Conservation (phyloP, 2,113 vertebrate species). For the Eurystomus gularis region DNA sequence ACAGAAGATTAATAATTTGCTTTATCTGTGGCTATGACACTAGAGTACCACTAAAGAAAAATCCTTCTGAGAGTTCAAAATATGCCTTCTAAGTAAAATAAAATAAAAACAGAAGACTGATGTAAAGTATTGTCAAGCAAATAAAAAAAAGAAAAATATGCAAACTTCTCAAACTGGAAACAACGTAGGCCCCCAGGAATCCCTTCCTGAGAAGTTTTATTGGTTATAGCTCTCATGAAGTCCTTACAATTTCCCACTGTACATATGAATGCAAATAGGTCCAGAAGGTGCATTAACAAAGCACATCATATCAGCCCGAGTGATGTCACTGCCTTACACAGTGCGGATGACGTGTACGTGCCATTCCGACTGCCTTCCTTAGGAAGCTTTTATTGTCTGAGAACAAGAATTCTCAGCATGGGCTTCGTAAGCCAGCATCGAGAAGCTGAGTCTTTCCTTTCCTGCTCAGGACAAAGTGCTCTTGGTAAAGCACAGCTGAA, state of each 20-base stretch:
- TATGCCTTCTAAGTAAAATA: neutral
- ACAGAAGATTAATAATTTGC: neutral
- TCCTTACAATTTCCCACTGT: constrained; percentile 15
- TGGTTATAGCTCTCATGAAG: constrained; percentile 16
- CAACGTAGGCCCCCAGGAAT: neutral
- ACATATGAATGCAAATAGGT: constrained; percentile 26
- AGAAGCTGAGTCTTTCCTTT: neutral
- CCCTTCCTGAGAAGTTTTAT: neutral
- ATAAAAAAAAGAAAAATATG: neutral
- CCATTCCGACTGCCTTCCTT: neutral
- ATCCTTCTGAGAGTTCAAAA: neutral
- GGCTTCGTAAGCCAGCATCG: neutral
- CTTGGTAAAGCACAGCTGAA: constrained; percentile 24
- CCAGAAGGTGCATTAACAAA: constrained; percentile 21
- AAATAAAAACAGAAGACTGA: neutral
- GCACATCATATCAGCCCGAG: neutral
- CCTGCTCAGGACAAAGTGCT: neutral
- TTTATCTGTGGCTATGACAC: neutral
- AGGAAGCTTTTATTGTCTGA: constrained; percentile 4
- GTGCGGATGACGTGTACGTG: accelerated
- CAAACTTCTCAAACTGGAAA: neutral
- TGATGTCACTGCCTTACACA: neutral
- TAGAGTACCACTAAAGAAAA: neutral
- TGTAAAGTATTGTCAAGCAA: neutral
- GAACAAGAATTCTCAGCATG: constrained; percentile 57